Conservation (phyloP, 2,888 invertebrate species). For the Amblyjoppa fuscipennis region DNA sequence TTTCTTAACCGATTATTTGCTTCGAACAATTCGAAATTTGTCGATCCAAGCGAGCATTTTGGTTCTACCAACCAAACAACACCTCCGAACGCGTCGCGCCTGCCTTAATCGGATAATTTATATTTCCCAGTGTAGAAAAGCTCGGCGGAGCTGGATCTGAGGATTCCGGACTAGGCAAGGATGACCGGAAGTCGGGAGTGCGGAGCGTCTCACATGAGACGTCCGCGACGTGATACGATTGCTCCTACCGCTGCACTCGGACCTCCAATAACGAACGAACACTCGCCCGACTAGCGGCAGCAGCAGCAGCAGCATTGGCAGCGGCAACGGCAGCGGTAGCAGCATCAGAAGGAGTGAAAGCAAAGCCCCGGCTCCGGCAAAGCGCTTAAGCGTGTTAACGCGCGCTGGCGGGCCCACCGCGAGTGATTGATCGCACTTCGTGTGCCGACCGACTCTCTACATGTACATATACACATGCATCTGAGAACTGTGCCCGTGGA, state of each 20-base stretch:
- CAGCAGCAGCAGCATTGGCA: slow-evolving; percentile 13
- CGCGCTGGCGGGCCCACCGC: slow-evolving; percentile 67
- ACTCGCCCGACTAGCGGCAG: slow-evolving; percentile 30
- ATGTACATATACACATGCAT: slow-evolving; percentile 12
- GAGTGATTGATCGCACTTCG: slow-evolving; percentile 81
- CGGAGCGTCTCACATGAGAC: slow-evolving; percentile 8
- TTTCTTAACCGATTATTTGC: too few relatives aligned
- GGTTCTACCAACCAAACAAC: too few relatives aligned
- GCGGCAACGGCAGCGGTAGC: background rate
- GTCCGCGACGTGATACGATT: slow-evolving; percentile 11
- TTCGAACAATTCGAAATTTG: too few relatives aligned
- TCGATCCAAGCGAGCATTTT: too few relatives aligned
- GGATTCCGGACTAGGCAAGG: background rate
- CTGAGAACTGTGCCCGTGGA: slow-evolving; percentile 42
- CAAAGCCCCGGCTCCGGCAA: slow-evolving; percentile 67
- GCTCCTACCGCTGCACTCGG: slow-evolving; percentile 24
- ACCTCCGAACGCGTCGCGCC: too few relatives aligned
- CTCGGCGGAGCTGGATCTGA: background rate
- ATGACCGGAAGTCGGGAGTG: slow-evolving; percentile 23
- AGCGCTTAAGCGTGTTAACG: slow-evolving; percentile 79
- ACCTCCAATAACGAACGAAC: slow-evolving; percentile 47
- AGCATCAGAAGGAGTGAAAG: slow-evolving; percentile 42
- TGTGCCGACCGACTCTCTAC: slow-evolving; percentile 62
- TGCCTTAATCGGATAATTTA: too few relatives aligned
- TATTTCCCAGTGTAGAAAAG: background rate